Conservation (phyloP, 2,113 vertebrate species). For the Callithrix jacchus region DNA sequence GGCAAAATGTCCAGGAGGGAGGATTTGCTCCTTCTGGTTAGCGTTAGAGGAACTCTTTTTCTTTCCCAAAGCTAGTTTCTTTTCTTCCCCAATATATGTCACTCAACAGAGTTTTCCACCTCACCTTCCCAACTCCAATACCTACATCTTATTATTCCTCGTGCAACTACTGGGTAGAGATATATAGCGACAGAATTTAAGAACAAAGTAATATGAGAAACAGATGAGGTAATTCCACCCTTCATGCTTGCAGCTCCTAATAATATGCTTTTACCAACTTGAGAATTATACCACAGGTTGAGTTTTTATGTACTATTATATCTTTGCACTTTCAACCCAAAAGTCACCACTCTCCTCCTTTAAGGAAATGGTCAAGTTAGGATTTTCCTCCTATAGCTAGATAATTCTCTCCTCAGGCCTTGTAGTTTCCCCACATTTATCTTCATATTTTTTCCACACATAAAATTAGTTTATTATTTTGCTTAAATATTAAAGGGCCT, state of each 20-base stretch:
- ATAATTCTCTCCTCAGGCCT: background rate
- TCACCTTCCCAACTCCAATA: background rate
- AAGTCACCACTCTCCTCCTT: background rate
- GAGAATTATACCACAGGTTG: background rate
- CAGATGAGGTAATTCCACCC: background rate
- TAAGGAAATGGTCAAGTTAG: background rate
- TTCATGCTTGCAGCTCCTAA: background rate
- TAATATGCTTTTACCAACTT: background rate
- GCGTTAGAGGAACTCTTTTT: background rate
- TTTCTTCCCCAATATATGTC: background rate
- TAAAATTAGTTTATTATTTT: background rate
- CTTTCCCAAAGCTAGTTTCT: background rate
- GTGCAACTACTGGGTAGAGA: background rate
- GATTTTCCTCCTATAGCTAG: background rate
- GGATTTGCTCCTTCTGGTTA: rapidly evolving
- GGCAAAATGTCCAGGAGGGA: background rate
- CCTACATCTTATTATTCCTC: background rate
- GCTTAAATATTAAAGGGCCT: background rate
- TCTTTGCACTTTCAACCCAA: background rate
- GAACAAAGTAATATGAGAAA: background rate
- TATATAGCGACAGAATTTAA: background rate
- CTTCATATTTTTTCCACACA: background rate
- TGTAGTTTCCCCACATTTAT: background rate
- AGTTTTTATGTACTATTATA: background rate
- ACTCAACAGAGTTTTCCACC: background rate